Base-by-base conservation (phyloP, 37 sponge, comb jelly and placozoan species). In the Spongilla lacustris region DNA sequence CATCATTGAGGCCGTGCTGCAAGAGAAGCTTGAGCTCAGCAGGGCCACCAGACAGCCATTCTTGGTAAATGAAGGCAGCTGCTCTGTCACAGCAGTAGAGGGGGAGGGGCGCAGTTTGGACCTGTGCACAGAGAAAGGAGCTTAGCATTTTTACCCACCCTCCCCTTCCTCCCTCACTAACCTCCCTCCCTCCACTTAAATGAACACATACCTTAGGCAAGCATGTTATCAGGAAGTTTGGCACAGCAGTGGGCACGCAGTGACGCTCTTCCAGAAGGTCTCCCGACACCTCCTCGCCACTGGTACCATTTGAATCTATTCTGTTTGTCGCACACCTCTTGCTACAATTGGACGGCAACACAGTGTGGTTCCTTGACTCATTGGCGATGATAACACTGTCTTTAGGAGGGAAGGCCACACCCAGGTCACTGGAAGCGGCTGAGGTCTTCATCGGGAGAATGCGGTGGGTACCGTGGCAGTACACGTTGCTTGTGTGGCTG, bases 161-260 rank as follows among this genome's bases (percentile, higher is more conserved):
- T 8, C 46, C 31, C 31, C n/a, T 3, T 75, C 4, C 76, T 29
- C 4, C 17, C 17, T 14, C 30, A 26, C 14, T 28, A 23, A 26
- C 24, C 68, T 13, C 68, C 49, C n/a, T n/a, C n/a, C n/a, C n/a
- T n/a, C n/a, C n/a, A n/a, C n/a, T n/a, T n/a, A n/a, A n/a, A n/a
- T n/a, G n/a, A n/a, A 30, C 71, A 28, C 76, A 35, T 67, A 90
- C 88, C 71, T 86, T 79, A 9, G 92, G 88, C 27, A 49, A 29
- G 74, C 32, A 78, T 8, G 88, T 33, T 0, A 83, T 32, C 36
- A 91, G 92, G 36, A 87, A 87, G 19, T 66, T 14, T 19, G 92
- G 92, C 70, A 91, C 66, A 28, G 83, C 73, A 2, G 92, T 91
- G 29, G 69, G 87, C 67, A 89, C 34, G 32, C 83, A 87, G 36